These are phyloP conservation scores for Drosophila affinis DNA, from an alignment of 2,888 invertebrate genomes.

Conservation along the genomic window DNA sequence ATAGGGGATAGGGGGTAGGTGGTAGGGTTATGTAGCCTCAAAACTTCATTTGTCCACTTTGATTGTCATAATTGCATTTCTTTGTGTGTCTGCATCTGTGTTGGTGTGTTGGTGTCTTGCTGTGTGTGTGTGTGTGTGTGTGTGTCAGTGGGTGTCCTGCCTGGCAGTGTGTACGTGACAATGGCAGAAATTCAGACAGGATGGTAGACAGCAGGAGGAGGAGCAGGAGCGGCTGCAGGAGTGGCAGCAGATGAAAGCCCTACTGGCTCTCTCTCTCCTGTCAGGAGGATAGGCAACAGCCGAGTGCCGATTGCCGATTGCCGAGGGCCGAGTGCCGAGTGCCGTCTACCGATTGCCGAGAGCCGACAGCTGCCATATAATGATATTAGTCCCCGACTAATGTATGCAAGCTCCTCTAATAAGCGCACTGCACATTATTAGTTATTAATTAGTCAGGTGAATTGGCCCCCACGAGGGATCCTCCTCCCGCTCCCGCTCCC, in stretches of 20 bases:
- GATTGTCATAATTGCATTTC: constrained; percentile 76
- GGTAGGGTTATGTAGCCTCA: constrained; percentile 6
- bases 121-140: constrained; percentile 9
- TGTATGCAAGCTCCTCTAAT: constrained; percentile 70
- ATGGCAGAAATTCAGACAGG: constrained; percentile 32
- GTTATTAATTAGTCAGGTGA: constrained; percentile 71
- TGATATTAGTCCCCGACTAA: constrained; percentile 68
- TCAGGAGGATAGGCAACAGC: constrained; percentile 15
- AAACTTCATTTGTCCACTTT: constrained; percentile 71
- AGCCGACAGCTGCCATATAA: constrained; percentile 47
- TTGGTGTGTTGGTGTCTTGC: background rate
- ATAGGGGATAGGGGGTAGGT: background rate
- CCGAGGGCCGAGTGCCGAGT: background rate
- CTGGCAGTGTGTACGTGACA: constrained; percentile 42
- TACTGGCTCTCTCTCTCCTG: constrained; percentile 4
- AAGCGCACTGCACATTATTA: constrained; percentile 76
- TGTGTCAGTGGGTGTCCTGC: constrained; percentile 11
- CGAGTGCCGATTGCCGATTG: background rate
- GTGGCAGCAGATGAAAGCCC: background rate
- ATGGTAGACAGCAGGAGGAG: background rate
- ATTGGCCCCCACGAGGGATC: constrained; percentile 36
- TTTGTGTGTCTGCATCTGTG: constrained; percentile 39
- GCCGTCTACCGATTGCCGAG: background rate
- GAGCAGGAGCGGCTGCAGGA: too few relatives aligned
- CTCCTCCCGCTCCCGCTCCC: too few relatives aligned